Percentiles rank a stretch among this genome's conserved stretches.
phyloP scores from a whole-genome alignment of 2,797 vertebrate genomes.

The Sebastolobus altivelis region DNA sequence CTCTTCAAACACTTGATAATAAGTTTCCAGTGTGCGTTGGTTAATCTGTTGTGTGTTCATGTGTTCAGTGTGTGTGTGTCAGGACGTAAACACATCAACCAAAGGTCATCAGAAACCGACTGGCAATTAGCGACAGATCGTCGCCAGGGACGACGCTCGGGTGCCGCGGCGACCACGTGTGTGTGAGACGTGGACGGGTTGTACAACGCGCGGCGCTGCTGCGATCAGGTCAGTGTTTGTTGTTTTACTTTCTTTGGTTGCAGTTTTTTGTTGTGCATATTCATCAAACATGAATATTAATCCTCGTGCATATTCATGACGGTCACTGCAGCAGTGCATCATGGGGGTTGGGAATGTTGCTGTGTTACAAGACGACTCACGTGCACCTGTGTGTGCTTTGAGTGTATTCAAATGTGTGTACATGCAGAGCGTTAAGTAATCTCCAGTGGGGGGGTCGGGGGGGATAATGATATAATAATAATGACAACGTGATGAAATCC shows the following conservation, averaged over 20 bases:
- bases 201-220: not conserved
- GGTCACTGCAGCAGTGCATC: fast-evolving
- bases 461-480: too few relatives aligned
- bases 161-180: not conserved
- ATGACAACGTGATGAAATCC: too few relatives aligned
- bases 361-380: too few relatives aligned
- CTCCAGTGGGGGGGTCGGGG: too few relatives aligned
- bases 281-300: conserved; percentile 21
- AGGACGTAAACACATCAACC: conserved; percentile 21
- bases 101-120: conserved; percentile 30
- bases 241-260: not conserved
- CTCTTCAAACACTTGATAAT: too few relatives aligned
- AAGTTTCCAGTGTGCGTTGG: too few relatives aligned
- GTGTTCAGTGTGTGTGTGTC: not conserved
- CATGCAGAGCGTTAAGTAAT: too few relatives aligned
- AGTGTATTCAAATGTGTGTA: not conserved
- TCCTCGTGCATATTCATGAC: not conserved
- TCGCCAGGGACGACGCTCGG: not conserved
- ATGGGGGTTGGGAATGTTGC: not conserved
- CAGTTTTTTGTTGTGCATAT: not conserved
- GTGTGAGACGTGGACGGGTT: not conserved
- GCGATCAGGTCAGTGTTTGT: conserved; percentile 4
- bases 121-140: conserved; percentile 12
- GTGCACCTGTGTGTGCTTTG: not conserved
- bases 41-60: too few relatives aligned